Evolutionary conservation across 2,797 vertebrate genomes (phyloP).

Genomic region (Pogoniulus pusillus): DNA sequence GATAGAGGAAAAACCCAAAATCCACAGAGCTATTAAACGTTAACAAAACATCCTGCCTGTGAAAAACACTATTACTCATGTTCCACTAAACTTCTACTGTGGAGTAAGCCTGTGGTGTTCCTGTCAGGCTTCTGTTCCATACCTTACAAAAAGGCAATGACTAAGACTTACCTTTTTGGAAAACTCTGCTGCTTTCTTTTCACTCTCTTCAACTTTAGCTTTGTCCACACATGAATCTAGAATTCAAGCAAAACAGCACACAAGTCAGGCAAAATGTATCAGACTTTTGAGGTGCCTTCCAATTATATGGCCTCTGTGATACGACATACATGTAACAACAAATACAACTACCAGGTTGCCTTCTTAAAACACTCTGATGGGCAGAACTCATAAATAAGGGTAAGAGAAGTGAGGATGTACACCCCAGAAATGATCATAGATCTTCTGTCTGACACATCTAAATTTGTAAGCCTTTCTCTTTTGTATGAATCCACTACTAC

Average conservation of each 20-base stretch:
- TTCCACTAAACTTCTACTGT: not conserved
- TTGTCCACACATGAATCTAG: slow-evolving; percentile 95
- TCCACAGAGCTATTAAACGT: not conserved
- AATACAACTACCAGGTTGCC: not conserved
- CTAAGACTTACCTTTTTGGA: slow-evolving; percentile 91
- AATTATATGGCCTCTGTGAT: not conserved
- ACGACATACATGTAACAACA: not conserved
- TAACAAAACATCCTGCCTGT: not conserved
- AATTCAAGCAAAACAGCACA: slow-evolving; percentile 41
- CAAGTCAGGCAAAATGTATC: not conserved
- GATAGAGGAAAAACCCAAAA: not conserved
- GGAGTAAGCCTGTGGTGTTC: not conserved
- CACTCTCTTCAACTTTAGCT: slow-evolving; percentile 95
- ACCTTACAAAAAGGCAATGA: slow-evolving; percentile 41
- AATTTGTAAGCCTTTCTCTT: not conserved
- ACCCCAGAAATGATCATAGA: not conserved
- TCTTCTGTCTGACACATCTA: not conserved
- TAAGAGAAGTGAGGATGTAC: not conserved
- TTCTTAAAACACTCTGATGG: not conserved
- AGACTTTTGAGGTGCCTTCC: not conserved
- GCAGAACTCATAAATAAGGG: not conserved
- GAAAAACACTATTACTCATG: not conserved
- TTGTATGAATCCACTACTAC: not conserved
- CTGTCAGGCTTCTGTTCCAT: slow-evolving; percentile 55
- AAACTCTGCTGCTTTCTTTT: slow-evolving; percentile 92